These are phyloP conservation scores for Dicrostonyx torquatus DNA, from an alignment of 2,797 vertebrate species.

Conservation along the genomic window DNA sequence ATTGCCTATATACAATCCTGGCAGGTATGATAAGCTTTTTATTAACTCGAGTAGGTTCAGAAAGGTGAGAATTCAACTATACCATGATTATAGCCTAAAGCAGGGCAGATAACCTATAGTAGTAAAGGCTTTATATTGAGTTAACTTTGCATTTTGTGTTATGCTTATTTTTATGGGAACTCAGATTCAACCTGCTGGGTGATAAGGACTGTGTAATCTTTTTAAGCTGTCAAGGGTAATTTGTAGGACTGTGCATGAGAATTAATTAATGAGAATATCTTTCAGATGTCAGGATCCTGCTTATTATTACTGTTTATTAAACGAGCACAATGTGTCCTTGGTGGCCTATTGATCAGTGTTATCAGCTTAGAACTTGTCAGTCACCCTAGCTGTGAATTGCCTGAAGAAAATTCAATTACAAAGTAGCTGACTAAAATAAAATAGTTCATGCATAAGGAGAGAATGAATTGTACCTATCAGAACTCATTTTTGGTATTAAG, in stretches of 20 bases:
- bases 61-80: constrained; percentile 42
- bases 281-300: constrained; percentile 57
- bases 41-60: neutral
- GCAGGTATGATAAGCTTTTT: neutral
- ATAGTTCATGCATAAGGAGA: constrained; percentile 53
- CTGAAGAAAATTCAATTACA: constrained; percentile 75
- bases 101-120: constrained; percentile 5
- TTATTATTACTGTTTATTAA: constrained; percentile 67
- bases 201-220: constrained; percentile 1
- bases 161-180: constrained; percentile 42
- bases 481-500: constrained; percentile 56
- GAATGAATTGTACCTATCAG: constrained; percentile 50
- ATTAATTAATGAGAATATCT: constrained; percentile 62
- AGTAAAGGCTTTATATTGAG: constrained; percentile 13
- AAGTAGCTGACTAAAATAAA: constrained; percentile 66
- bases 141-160: constrained; percentile 8
- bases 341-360: constrained; percentile 69
- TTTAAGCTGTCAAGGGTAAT: constrained; percentile 12
- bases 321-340: constrained; percentile 34
- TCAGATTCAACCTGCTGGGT: constrained; percentile 8
- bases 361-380: constrained; percentile 60
- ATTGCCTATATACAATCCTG: neutral
- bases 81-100: neutral
- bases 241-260: constrained; percentile 1
- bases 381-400: constrained; percentile 61